Evolutionary conservation across 2,113 vertebrate species (phyloP).

Genomic region (Campylorhamphus procurvoides): DNA sequence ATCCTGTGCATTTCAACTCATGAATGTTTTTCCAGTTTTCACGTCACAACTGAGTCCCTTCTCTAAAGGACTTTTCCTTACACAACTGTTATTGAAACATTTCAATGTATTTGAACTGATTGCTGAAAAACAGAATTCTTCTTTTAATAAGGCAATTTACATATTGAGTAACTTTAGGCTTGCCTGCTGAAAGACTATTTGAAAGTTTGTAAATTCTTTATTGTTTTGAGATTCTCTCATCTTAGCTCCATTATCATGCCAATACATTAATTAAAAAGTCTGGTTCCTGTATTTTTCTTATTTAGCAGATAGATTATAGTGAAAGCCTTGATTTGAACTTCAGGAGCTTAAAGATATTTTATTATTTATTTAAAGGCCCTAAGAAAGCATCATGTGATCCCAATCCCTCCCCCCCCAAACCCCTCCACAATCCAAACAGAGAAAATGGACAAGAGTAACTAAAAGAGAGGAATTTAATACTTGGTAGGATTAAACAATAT

Average conservation of each 20-base stretch:
- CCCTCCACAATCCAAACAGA: not conserved
- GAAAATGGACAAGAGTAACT: not conserved
- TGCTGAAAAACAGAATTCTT: constrained; percentile 71
- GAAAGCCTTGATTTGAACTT: not conserved
- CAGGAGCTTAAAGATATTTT: not conserved
- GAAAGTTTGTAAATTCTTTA: constrained; percentile 66
- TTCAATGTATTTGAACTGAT: constrained; percentile 68
- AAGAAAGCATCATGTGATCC: not conserved
- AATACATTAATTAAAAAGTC: not conserved
- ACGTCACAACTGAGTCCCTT: constrained; percentile 40
- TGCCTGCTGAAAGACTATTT: constrained; percentile 56
- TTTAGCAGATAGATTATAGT: not conserved
- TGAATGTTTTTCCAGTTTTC: constrained; percentile 39
- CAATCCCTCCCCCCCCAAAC: rapidly evolving
- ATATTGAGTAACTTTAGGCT: constrained; percentile 65
- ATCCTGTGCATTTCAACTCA: not conserved
- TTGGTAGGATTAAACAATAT: not conserved
- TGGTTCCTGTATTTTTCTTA: not conserved
- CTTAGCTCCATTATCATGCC: constrained; percentile 6
- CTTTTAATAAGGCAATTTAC: constrained; percentile 72
- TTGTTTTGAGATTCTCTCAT: constrained; percentile 44
- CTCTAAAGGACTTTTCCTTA: constrained; percentile 22
- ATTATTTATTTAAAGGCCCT: not conserved
- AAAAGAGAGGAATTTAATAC: not conserved
- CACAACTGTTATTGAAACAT: constrained; percentile 52